Evolutionary conservation across 2,888 invertebrate species (phyloP).

Genomic region (Sarcophaga caerulescens): DNA sequence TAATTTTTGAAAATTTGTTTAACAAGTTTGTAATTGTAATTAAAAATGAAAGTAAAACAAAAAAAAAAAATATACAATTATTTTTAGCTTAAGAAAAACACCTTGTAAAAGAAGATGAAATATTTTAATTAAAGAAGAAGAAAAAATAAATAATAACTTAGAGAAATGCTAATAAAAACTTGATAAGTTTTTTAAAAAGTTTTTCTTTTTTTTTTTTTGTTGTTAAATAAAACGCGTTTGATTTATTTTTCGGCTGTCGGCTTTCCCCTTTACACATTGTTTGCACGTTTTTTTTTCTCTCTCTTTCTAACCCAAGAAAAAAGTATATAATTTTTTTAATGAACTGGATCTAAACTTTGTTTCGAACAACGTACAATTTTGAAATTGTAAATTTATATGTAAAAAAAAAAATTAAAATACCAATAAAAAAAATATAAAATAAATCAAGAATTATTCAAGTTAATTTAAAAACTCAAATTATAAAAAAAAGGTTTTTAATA

Average conservation of each 20-base stretch:
- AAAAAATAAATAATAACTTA: conserved; percentile 48
- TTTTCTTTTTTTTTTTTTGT: conserved; percentile 46
- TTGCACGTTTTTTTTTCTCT: conserved; percentile 81
- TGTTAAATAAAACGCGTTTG: conserved; percentile 60
- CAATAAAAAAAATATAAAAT: neutral
- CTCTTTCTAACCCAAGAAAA: conserved; percentile 34
- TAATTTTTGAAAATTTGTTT: neutral
- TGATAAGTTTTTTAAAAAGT: conserved; percentile 46
- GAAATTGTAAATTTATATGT: conserved; percentile 65
- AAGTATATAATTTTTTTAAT: conserved; percentile 57
- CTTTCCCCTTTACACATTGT: conserved; percentile 83
- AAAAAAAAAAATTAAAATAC: conserved; percentile 33
- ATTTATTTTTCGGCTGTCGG: conserved; percentile 80
- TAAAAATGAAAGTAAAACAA: conserved; percentile 65
- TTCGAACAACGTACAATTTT: conserved; percentile 64
- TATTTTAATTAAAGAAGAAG: conserved; percentile 38
- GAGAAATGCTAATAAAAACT: conserved; percentile 48
- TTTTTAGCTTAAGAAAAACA: conserved; percentile 46
- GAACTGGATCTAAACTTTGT: conserved; percentile 61
- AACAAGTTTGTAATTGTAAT: conserved; percentile 28
- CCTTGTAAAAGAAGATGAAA: conserved; percentile 24
- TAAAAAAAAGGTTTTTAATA: neutral
- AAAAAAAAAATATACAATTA: conserved; percentile 33
- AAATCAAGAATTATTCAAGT: neutral
- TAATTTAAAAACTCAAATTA: neutral